Evolutionary conservation across 2,113 vertebrate species (phyloP), one percentile per base, ranked within the genome.

Genomic region (Hepsetus odoe): DNA sequence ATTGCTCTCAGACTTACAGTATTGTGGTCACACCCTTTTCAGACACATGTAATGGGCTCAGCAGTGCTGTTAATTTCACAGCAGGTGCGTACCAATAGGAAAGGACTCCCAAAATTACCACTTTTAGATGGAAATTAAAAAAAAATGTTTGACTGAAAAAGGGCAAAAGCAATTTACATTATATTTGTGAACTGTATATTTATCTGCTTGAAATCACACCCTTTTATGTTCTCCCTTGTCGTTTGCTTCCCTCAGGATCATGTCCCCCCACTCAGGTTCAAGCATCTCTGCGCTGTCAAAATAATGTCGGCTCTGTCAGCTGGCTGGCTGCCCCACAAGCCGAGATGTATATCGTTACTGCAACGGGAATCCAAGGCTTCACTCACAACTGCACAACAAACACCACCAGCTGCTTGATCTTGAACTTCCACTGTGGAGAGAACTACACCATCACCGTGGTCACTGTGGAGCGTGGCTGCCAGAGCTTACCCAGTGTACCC

Each of bases 1-100:
- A 83, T 44, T 94, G 93, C 2, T 86, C 80, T 61, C 66, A 90
- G 85, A 90, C 56, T 16, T 94, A 93, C 65, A 1, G 74, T 11
- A 84, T 94, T 76, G 87, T 72, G 0, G 82, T 94, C 73, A 90
- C 79, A 0, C 90, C 93, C 0, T 84, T 80, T 35, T 89, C 90
- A 5, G 1, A 49, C 0, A 18, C 7, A 1, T 94, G 92, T 81
- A 10, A 6, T 32, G 92, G 92, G 24, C 71, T 66, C 0, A 92
- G 89, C 58, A 4, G 14, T 8, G 5, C 66, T 2, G 6, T 70
- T 71, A 75, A 0, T 51, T 91, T 87, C 32, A 58, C 46, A 3
- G 79, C 92, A 90, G 92, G 91, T 93, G 49, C 22, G 68, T 72
- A 73, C 20, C n/a, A 3, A n/a, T 8, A 8, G 6, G 22, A 14